Conservation (phyloP, 2,797 vertebrate species). For the Salmo trutta region DNA sequence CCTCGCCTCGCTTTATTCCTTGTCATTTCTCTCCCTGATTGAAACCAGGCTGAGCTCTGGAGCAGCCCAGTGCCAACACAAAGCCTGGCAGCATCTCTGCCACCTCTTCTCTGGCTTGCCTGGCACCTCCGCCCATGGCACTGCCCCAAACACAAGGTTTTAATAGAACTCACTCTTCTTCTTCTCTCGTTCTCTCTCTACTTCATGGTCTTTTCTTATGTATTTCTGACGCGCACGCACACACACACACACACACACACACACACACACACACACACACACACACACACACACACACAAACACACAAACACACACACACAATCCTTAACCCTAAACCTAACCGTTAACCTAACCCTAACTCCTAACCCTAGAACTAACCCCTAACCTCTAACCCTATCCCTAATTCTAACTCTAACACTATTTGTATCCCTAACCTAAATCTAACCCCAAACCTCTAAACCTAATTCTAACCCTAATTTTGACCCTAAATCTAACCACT, state of each 20-base stretch:
- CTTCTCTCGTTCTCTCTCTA: constrained; percentile 23
- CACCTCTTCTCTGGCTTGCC: constrained; percentile 42
- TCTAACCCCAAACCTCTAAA: too few species aligned
- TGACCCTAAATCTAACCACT: too few species aligned
- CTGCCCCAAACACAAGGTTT: constrained; percentile 56
- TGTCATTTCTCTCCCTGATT: constrained; percentile 40
- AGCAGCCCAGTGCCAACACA: not conserved
- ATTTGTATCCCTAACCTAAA: too few species aligned
- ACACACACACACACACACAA: not conserved
- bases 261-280: constrained; percentile 13
- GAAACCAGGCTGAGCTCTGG: constrained; percentile 18
- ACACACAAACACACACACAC: constrained; percentile 10
- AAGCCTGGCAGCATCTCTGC: constrained; percentile 36
- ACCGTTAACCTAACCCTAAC: not conserved
- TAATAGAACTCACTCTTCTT: constrained; percentile 55
- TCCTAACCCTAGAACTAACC: not conserved
- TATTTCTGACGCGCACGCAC: not conserved
- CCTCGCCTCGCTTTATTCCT: constrained; percentile 29
- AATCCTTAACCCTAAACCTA: not conserved
- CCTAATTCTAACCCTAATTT: too few species aligned
- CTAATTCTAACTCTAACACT: too few species aligned
- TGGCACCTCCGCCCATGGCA: constrained; percentile 55
- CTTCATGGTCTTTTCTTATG: not conserved
- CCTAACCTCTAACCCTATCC: too few species aligned
- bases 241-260: not conserved